These are phyloP conservation scores for Sphyrna mokarran DNA, from an alignment of 2,113 vertebrate genomes.

Conservation along the genomic window DNA sequence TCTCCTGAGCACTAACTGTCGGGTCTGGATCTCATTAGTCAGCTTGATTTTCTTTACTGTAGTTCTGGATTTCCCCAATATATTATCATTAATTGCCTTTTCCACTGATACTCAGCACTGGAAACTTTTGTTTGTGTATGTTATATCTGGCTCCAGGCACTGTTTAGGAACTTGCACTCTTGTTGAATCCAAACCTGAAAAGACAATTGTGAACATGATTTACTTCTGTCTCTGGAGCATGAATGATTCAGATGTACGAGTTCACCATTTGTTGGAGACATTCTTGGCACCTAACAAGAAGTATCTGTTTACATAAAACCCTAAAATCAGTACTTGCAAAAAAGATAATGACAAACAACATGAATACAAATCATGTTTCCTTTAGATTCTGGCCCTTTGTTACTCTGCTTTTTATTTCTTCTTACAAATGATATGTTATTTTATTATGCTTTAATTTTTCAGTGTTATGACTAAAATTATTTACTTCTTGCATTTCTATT, in stretches of 20 bases:
- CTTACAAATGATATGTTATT: neutral
- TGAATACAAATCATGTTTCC: neutral
- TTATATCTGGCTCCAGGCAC: neutral
- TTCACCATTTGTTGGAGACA: neutral
- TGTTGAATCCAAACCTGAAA: neutral
- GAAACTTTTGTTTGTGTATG: neutral
- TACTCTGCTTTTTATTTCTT: neutral
- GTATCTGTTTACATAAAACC: neutral
- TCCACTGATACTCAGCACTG: neutral
- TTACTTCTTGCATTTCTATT: neutral
- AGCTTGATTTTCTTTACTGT: neutral
- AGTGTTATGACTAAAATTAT: neutral
- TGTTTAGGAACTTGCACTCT: neutral
- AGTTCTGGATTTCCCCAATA: constrained; percentile 7
- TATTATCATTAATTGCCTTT: neutral
- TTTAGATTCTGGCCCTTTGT: neutral
- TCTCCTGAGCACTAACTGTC: neutral
- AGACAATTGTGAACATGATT: constrained; percentile 27
- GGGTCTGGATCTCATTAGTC: constrained; percentile 7
- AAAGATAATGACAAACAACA: neutral
- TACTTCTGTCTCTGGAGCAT: neutral
- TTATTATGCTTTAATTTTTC: neutral
- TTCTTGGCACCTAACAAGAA: neutral
- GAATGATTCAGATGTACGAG: neutral
- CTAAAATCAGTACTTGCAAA: neutral